phyloP scores from a whole-genome alignment of 2,113 vertebrate genomes.

The Onychostoma macrolepis region DNA sequence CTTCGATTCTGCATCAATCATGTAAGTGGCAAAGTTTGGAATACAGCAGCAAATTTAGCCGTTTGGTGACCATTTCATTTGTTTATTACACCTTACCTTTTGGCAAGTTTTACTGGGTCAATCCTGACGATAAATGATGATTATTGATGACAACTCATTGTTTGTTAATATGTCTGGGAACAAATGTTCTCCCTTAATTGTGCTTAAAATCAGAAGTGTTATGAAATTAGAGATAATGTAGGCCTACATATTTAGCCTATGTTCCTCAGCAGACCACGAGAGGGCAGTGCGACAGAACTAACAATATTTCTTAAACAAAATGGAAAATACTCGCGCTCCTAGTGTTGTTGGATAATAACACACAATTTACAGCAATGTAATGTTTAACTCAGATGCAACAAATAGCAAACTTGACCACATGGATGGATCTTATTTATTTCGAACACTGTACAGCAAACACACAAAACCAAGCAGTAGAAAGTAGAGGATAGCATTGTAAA shows the following conservation, averaged over 20 bases:
- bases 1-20: background rate
- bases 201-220: background rate
- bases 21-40: background rate
- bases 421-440: constrained; percentile 78
- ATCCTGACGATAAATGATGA: background rate
- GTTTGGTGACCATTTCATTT: background rate
- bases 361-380: background rate
- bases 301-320: background rate
- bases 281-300: constrained; percentile 3
- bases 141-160: background rate
- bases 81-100: background rate
- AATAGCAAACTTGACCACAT: constrained; percentile 16
- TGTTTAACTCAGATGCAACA: background rate
- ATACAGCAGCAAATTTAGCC: background rate
- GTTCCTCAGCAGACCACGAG: background rate
- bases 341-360: background rate
- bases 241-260: too few species aligned
- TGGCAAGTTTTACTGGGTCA: background rate
- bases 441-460: constrained; percentile 91
- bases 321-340: background rate
- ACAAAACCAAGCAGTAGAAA: constrained; percentile 90
- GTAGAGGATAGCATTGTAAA: constrained; percentile 67
- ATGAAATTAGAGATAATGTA: background rate
- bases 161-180: background rate
- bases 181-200: background rate